Conservation (phyloP, 2,888 invertebrate genomes). For the Plebejus melissa region DNA sequence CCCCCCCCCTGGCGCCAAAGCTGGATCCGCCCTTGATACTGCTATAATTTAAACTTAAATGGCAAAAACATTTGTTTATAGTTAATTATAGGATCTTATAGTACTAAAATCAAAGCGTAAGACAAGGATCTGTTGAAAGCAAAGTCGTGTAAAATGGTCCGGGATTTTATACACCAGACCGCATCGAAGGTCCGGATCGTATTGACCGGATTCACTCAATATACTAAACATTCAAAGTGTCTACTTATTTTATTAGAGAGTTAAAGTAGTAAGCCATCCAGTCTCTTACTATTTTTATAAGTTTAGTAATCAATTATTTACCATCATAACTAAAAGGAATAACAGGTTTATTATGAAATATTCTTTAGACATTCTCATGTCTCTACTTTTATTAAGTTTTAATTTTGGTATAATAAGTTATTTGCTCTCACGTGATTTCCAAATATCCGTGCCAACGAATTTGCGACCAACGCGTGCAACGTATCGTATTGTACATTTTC, state of each 20-base stretch:
- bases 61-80: not conserved
- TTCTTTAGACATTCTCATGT: too few species aligned
- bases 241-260: not conserved
- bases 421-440: too few species aligned
- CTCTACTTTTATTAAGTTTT: too few species aligned
- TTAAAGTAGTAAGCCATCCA: not conserved
- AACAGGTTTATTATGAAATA: too few species aligned
- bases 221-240: slow-evolving; percentile 10
- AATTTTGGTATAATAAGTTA: too few species aligned
- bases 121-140: slow-evolving; percentile 50
- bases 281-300: not conserved
- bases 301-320: not conserved
- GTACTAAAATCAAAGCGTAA: slow-evolving; percentile 15
- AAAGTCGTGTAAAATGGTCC: slow-evolving; percentile 65
- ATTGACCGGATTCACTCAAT: slow-evolving; percentile 33
- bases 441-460: too few species aligned
- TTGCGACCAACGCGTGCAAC: too few species aligned
- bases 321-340: too few species aligned
- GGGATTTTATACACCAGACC: slow-evolving; percentile 67
- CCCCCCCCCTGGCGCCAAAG: too few species aligned
- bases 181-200: slow-evolving; percentile 70
- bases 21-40: too few species aligned
- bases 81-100: slow-evolving; percentile 4
- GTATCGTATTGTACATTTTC: too few species aligned
- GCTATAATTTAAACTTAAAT: not conserved